Percentiles rank a stretch among this genome's conserved stretches.
Evolutionary conservation across 92 coral and sea anemone species (phyloP).

Genomic region (Heliopora coerulea): DNA sequence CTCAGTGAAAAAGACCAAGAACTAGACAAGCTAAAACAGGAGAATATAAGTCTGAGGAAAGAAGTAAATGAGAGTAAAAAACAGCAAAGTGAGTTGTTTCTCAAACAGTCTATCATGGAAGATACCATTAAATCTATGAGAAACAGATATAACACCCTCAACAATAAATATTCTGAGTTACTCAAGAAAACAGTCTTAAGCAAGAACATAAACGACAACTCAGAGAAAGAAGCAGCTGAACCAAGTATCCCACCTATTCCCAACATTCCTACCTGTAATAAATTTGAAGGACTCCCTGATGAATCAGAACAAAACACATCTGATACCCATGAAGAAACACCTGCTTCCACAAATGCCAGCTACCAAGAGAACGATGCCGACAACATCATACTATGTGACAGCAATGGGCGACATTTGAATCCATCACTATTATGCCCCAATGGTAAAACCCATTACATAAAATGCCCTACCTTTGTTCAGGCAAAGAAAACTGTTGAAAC

Average conservation of each 20-base stretch:
- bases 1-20: not conserved
- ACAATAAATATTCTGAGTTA: not conserved
- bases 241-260: not conserved
- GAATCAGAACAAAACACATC: not conserved
- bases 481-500: constrained; percentile 4
- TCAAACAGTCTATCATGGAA: not conserved
- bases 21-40: not conserved
- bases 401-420: constrained; percentile 14
- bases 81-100: not conserved
- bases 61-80: not conserved
- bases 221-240: not conserved
- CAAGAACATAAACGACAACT: not conserved
- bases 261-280: not conserved
- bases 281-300: not conserved
- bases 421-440: constrained; percentile 14
- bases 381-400: constrained; percentile 22
- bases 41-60: not conserved
- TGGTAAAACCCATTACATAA: not conserved
- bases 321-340: too few species aligned
- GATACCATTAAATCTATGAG: not conserved
- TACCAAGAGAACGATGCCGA: not conserved
- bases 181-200: not conserved
- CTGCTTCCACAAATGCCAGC: not conserved
- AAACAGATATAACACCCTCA: not conserved
- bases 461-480: constrained; percentile 4